These are phyloP conservation scores for Paelopatides confundens DNA, from an alignment of 53 echinoderm and acorn worm genomes.

Conservation along the genomic window DNA sequence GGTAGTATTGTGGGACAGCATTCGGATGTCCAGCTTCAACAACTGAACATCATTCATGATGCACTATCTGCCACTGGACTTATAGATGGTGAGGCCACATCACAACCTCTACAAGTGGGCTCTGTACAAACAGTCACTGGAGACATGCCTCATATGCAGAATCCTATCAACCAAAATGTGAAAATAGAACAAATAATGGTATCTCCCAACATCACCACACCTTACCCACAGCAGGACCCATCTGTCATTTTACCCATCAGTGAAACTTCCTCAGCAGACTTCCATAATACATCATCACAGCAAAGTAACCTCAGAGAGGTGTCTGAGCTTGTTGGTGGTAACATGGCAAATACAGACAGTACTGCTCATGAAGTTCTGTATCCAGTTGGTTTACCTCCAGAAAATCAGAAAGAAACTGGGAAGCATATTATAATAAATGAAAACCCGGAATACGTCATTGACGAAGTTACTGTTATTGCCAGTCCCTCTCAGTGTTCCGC, in stretches of 20 bases:
- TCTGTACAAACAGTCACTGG: not conserved
- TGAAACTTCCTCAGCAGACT: not conserved
- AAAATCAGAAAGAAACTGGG: not conserved
- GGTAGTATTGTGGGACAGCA: not conserved
- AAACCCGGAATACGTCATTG: not conserved
- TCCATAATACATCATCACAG: not conserved
- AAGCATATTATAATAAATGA: not conserved
- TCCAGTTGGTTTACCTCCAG: not conserved
- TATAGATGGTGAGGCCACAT: not conserved
- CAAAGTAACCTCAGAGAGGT: not conserved
- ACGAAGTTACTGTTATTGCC: not conserved
- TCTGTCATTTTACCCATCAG: not conserved
- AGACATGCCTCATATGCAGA: not conserved
- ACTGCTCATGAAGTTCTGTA: not conserved
- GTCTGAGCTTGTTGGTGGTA: not conserved
- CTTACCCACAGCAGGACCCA: not conserved
- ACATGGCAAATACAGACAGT: not conserved
- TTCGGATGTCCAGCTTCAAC: not conserved
- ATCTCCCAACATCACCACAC: not conserved
- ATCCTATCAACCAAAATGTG: not conserved
- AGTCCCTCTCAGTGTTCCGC: not conserved
- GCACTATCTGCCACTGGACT: not conserved
- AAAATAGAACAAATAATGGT: not conserved
- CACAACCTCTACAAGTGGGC: not conserved
- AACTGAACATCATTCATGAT: not conserved